phyloP scores from a whole-genome alignment of 2,797 vertebrate genomes.

The Pseudomugil gertrudae region DNA sequence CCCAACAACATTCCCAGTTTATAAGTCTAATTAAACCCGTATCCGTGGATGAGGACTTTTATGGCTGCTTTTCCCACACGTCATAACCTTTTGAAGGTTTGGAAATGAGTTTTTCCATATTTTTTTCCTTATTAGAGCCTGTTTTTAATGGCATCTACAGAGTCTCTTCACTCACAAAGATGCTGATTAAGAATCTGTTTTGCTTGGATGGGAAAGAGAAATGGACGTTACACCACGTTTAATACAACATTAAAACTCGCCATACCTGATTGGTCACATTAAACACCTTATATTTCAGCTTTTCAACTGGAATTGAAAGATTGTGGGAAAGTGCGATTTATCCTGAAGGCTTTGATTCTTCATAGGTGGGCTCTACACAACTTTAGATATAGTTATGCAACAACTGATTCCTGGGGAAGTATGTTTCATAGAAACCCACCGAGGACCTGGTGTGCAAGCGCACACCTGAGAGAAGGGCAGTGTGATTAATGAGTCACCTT shows the following conservation, averaged over 20 bases:
- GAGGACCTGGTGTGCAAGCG: constrained; percentile 60
- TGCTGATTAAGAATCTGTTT: constrained; percentile 33
- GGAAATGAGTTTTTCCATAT: background rate
- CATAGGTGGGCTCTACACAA: constrained; percentile 68
- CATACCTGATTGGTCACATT: constrained; percentile 26
- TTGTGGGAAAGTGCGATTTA: constrained; percentile 40
- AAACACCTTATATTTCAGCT: constrained; percentile 34
- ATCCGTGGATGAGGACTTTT: constrained; percentile 3
- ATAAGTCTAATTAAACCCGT: constrained; percentile 10
- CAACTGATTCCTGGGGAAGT: constrained; percentile 76
- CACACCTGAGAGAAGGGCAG: constrained; percentile 47
- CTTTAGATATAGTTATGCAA: constrained; percentile 83
- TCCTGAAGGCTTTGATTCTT: constrained; percentile 61
- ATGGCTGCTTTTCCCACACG: background rate
- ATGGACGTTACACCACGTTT: constrained; percentile 24
- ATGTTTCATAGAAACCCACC: constrained; percentile 66
- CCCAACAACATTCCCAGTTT: constrained; percentile 2
- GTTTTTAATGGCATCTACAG: constrained; percentile 16
- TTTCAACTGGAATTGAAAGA: constrained; percentile 37
- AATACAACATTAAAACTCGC: constrained; percentile 51
- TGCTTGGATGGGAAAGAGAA: constrained; percentile 16
- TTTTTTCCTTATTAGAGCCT: constrained; percentile 1
- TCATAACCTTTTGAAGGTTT: background rate
- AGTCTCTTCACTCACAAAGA: constrained; percentile 46
- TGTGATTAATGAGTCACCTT: constrained; percentile 23